Base-by-base conservation (phyloP, 1,140 invertebrate species). In the Euglossa dilemma region DNA sequence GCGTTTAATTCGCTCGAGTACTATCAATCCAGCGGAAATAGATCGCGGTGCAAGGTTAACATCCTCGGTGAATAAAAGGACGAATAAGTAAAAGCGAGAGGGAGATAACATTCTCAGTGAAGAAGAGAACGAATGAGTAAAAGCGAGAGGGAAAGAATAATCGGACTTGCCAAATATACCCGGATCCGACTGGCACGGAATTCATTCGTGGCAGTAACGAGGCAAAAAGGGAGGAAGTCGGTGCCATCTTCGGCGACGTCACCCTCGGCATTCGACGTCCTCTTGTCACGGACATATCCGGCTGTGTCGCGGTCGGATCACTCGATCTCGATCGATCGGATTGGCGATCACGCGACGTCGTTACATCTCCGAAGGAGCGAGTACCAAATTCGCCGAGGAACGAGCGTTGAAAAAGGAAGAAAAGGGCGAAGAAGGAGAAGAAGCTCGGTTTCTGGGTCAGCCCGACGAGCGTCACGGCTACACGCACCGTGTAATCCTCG, bases 221-320 rank as follows among this genome's bases (percentile, higher is more conserved):
- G 52, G 50, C 23, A 8, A 54, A 73, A 83, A 54, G 16, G 64
- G 54, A 75, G 59, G 54, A 36, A 66, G 47, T 20, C 45, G 67
- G 87, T 87, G 82, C 87, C 87, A 79, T 85, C 61, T 50, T 56
- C 61, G 25, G 75, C 77, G 83, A 85, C 25, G 64, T 81, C 69
- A 64, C 78, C 77, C 28, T 7, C 14, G 67, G 36, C 28, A 72
- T 80, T 75, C 61, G 85, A 88, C 81, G 79, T 66, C 74, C 63
- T 73, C 57, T 61, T 87, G 86, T 87, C 87, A 87, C 86, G 85
- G 59, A n/a, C 73, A 87, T 74, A 86, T 87, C 76, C 36, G 28
- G 36, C 23, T 59, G 0, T 54, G 67, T 36, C 25, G 47, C 54
- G 20, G 61, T 59, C 6, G 12, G 18, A 71, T 25, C 64, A 61